Percentiles rank a stretch among this genome's conserved stretches.
Conservation (phyloP, 1,140 invertebrate species). For the Diorhabda elongata region DNA sequence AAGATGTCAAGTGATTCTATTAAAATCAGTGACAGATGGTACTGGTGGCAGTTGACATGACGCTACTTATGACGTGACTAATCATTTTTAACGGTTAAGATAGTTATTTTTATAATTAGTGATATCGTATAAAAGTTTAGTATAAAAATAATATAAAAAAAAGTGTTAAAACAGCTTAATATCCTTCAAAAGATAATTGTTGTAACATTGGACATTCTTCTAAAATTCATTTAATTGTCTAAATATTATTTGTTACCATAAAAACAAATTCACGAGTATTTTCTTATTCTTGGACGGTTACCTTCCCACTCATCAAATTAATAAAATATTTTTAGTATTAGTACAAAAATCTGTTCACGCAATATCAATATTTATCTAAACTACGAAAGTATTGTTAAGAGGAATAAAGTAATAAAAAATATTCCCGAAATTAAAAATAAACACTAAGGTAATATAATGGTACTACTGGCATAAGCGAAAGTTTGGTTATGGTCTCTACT, state of each 20-base stretch:
- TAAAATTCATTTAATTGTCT: too few relatives aligned
- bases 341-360: slow-evolving; percentile 6
- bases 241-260: slow-evolving; percentile 23
- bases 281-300: background rate
- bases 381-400: slow-evolving; percentile 3
- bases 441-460: slow-evolving; percentile 38
- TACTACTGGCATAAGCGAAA: slow-evolving; percentile 42
- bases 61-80: too few relatives aligned
- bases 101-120: too few relatives aligned
- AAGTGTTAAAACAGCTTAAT: too few relatives aligned
- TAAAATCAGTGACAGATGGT: too few relatives aligned
- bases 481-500: slow-evolving; percentile 38
- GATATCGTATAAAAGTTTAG: too few relatives aligned
- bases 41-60: too few relatives aligned
- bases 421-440: slow-evolving; percentile 17
- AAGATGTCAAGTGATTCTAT: too few relatives aligned
- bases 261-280: slow-evolving; percentile 23
- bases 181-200: too few relatives aligned
- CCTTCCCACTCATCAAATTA: background rate
- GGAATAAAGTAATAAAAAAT: slow-evolving; percentile 15
- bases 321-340: background rate
- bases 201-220: too few relatives aligned
- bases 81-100: too few relatives aligned
- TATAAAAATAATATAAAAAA: too few relatives aligned
- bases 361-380: slow-evolving; percentile 7